Base-by-base conservation (phyloP, 2,113 vertebrate species). In the Paradoxurus hermaphroditus region DNA sequence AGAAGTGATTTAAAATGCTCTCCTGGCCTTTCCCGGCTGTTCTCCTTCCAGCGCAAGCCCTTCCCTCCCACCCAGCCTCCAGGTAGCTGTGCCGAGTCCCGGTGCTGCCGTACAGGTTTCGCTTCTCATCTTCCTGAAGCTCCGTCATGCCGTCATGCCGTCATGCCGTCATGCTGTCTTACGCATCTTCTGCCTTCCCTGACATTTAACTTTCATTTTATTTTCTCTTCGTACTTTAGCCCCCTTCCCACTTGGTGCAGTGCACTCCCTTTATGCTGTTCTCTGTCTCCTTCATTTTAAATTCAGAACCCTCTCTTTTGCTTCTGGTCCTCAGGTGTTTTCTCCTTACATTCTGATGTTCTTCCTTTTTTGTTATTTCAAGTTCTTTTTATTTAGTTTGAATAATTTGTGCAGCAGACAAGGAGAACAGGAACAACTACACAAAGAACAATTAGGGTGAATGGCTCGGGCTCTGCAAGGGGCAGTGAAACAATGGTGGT, bases 381-480 rank as follows among this genome's bases (percentile, higher is more conserved):
- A 56, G 31, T 93, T 95, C 44, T 8, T 78, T 90, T 95, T 65
- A 39, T 95, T 97, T 87, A 70, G 25, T 91, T 94, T 73, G 49
- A 95, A 53, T 89, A 91, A 75, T 84, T 95, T 90, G 82, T 95
- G 56, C 39, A 51, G 27, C 44, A 67, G 59, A 79, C 44, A 44
- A 70, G 56, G 78, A 21, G 46, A 87, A 68, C 10, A 3, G n/a
- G 23, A 62, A 19, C 73, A 59, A 85, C 39, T 46, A 4, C 29
- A 86, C 86, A 36, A 41, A 86, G 77, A n/a, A 25, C 65, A 34
- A 0, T 81, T 27, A 21, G 56, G 36, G 3, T 56, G 56, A 63
- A 9, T 77, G 53, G 27, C 1, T 85, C 8, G 31, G 31, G 36
- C 49, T 85, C 70, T 31, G 19, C 19, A 9, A 44, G 29, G 73